Evolutionary conservation across 92 coral and sea anemone species (phyloP), one percentile per base, ranked within the genome.

Genomic region (Zoanthus solanderi): DNA sequence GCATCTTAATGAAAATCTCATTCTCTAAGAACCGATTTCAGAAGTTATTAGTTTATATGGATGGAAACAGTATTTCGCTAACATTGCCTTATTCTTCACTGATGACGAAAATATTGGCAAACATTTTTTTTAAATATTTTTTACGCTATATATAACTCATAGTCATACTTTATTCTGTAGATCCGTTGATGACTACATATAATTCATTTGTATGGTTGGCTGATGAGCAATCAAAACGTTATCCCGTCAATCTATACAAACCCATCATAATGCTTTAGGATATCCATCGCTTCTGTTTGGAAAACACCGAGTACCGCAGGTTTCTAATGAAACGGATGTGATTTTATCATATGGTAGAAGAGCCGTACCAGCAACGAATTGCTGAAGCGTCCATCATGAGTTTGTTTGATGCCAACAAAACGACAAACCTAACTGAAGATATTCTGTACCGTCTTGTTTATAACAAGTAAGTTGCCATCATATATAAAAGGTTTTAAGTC

Each of bases 361-460:
- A 61, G 53, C 30, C 11, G 44, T 15, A 37, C 54, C 34, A 52
- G 16, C 44, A 10, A n/a, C 4, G 44, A 18, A 76, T 34, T 66
- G 18, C 46, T 52, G 63, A 50, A 0, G 3, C 15, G 16, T 29
- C 6, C 17, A 45, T 46, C 57, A 81, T 81, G 75, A 65, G 23
- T 45, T 31, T 66, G 37, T 66, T 81, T 47, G 85, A 81, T 58
- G 28, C 82, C 48, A 81, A 81, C 57, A 84, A 87, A 73, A 84
- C 92, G 7, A 80, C 89, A 71, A 89, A 91, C 78, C 81, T 95
- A 9, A 95, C 96, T 30, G 90, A 91, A 67, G 85, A 91, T 42
- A 72, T 95, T 47, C 83, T 95, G 29, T 88, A 95, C 90, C 90
- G 92, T 66, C 88, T 95, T 72, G 91, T 95, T 28, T 95, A 95